These are phyloP conservation scores for Seriola dumerili DNA, from an alignment of 2,113 vertebrate species.

Conservation along the genomic window DNA sequence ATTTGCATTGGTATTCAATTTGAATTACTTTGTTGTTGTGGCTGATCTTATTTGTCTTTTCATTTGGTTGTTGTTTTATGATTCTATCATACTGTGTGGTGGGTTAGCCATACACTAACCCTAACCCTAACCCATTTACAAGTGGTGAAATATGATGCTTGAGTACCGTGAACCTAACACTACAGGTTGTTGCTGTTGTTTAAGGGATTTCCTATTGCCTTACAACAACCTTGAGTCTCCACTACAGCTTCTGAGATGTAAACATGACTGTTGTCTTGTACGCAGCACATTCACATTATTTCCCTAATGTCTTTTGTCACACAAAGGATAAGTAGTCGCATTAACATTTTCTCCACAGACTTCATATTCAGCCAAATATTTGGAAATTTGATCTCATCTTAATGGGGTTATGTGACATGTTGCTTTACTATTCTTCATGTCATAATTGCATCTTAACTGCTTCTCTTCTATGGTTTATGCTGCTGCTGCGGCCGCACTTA, in stretches of 20 bases:
- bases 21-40: slow-evolving; percentile 1
- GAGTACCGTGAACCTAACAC: background rate
- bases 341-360: background rate
- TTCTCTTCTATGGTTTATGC: background rate
- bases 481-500: background rate
- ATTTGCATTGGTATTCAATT: background rate
- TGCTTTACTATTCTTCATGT: slow-evolving; percentile 9
- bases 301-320: background rate
- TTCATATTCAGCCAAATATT: background rate
- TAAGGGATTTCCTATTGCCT: background rate
- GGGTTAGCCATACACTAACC: no score
- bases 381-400: background rate
- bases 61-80: background rate
- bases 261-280: background rate
- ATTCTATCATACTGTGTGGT: slow-evolving; percentile 3
- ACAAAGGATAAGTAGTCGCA: background rate
- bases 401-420: background rate
- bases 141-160: background rate
- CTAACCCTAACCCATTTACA: no score
- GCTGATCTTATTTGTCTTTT: background rate
- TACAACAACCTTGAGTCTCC: no score
- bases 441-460: slow-evolving; percentile 13
- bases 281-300: background rate
- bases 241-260: no score
- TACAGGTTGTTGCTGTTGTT: background rate